Evolutionary conservation across 1,140 invertebrate genomes (phyloP), one percentile per base, ranked within the genome.

Genomic region (Mactra quadrangularis): DNA sequence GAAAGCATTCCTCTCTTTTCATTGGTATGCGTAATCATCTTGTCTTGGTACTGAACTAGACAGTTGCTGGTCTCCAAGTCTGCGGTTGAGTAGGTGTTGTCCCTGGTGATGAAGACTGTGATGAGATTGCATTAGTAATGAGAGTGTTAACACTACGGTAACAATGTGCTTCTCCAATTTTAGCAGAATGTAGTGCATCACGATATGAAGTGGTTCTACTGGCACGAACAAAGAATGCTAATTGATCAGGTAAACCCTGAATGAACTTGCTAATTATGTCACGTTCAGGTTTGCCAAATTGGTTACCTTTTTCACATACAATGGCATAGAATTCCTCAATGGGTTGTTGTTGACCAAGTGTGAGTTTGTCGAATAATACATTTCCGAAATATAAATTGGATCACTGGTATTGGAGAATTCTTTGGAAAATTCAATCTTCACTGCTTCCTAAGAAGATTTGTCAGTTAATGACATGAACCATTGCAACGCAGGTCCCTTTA

Each of bases 211-310:
- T 31, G n/a, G 29, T 7, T 60, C 6, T 75, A 25, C 31, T 33
- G 0, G 74, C 55, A 1, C 35, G 11, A 62, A 62, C 74, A 50
- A 77, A 62, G 74, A 76, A 76, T 27, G 45, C 57, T 27, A 64
- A 38, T 31, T 52, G 35, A 33, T 3, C 6, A 3, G 74, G 59
- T 35, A 77, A 22, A 3, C 74, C 74, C 13, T 31, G 17, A 15
- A 77, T 33, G 33, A 77, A 77, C 27, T 64, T 62, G 45, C 27
- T 64, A 9, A 25, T 77, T 41, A 77, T 62, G 41, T 77, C 74
- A 11, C 59, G 2, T 31, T 77, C 57, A 4, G 41, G 25, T 33
- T 77, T 77, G 17, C 29, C 41, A 27, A 76, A 22, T n/a, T 33
- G 38, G 4, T 4, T 9, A 2, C 72, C 72, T 38, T 64, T 64